Evolutionary conservation across 2,888 invertebrate species (phyloP).

Genomic region (Heliconius erato): DNA sequence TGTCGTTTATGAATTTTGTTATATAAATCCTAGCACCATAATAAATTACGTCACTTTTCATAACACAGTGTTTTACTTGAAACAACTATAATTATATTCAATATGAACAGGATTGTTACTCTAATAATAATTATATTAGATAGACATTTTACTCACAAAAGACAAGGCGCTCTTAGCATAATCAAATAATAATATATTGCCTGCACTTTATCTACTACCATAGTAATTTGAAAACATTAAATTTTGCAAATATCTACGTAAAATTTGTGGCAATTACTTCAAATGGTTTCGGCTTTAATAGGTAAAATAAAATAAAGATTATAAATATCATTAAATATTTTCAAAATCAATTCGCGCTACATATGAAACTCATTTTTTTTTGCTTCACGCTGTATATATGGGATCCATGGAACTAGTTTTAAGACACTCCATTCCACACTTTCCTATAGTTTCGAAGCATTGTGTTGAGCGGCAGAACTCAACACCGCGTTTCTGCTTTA

Average conservation of each 20-base stretch:
- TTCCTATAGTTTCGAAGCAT: no score
- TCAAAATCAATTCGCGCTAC: no score
- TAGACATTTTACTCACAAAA: constrained; percentile 18
- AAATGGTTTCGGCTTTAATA: not conserved
- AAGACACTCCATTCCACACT: no score
- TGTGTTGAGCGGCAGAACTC: not conserved
- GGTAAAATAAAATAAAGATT: no score
- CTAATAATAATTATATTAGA: constrained; percentile 17
- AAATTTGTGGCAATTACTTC: not conserved
- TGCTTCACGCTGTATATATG: not conserved
- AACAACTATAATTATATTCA: constrained; percentile 17
- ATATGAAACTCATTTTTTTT: not conserved
- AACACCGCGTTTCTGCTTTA: not conserved
- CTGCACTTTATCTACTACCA: not conserved
- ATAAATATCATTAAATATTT: no score
- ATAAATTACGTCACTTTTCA: constrained; percentile 27
- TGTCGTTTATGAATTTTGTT: constrained; percentile 26
- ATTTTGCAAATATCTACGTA: not conserved
- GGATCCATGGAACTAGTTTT: no score
- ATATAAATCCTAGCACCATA: constrained; percentile 21
- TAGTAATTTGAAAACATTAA: not conserved
- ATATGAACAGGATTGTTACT: constrained; percentile 5
- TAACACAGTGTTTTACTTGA: constrained; percentile 11
- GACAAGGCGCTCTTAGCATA: not conserved
- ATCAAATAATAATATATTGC: not conserved